These are phyloP conservation scores for Remorina albescens DNA, from an alignment of 2,797 vertebrate species.

Conservation along the genomic window DNA sequence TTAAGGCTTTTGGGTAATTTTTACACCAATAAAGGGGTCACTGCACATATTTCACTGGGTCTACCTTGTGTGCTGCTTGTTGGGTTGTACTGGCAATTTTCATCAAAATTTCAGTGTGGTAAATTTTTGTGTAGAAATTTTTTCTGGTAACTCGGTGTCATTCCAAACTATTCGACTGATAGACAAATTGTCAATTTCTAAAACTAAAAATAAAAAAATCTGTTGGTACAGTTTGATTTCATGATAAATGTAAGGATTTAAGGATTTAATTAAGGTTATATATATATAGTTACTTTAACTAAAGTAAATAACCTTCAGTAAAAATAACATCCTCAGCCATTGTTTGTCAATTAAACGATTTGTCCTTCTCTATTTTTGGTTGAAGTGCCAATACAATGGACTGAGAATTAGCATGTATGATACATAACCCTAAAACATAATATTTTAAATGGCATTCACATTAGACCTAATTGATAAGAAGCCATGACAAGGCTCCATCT, in stretches of 20 bases:
- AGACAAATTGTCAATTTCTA: background rate
- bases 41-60: background rate
- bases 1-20: conserved; percentile 14
- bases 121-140: background rate
- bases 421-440: conserved; percentile 19
- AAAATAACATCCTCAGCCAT: background rate
- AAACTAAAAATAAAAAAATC: too few species aligned
- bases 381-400: background rate
- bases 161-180: background rate
- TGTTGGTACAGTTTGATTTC: too few species aligned
- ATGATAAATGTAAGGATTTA: too few species aligned
- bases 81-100: background rate
- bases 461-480: conserved; percentile 28
- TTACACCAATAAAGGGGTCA: conserved; percentile 9
- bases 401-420: background rate
- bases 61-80: background rate
- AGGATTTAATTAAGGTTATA: too few species aligned
- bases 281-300: background rate
- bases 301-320: background rate
- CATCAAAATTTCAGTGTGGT: background rate
- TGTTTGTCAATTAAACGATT: background rate
- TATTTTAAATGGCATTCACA: conserved; percentile 15
- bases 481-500: conserved; percentile 18
- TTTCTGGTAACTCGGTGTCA: background rate
- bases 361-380: background rate